Base-by-base conservation (phyloP, 2,113 vertebrate genomes). In the Sturnira hondurensis region DNA sequence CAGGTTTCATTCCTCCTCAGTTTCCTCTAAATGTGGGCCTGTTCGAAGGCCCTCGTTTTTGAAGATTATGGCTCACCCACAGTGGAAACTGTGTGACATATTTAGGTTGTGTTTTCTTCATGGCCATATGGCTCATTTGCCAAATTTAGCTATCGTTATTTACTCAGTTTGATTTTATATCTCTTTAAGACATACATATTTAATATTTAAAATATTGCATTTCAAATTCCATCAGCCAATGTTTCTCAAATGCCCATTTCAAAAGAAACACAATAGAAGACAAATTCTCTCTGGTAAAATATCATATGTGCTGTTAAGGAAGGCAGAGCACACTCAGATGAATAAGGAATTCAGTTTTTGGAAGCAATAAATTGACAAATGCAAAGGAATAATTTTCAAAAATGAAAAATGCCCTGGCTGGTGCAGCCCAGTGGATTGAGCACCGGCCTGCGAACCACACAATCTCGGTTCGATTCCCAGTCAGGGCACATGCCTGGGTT, bases 231-330 rank as follows among this genome's bases (percentile, higher is more conserved):
- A 73, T 41, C 5, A 68, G 36, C 3, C n/a, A 82, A 65, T 58
- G 76, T 63, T 86, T 94, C 43, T 95, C 54, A 89, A 92, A 71
- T 89, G 43, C 20, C 28, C 63, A 47, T 71, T 91, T 82, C 71
- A 86, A 88, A 91, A 88, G 52, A 93, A 77, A 73, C 15, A 63
- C 58, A 63, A 13, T 9, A 68, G 43, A 76, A 50, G 38, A 58
- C 54, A 36, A 67, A 93, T 15, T 88, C 26, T 73, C 43, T 83
- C 73, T 65, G 82, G 96, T 54, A 54, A 82, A 54, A 93, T 91
- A 65, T 12, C 31, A 38, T 58, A 28, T 3, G 3, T 61, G n/a
- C 3, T 86, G 2, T 85, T 73, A 87, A 61, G 80, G 68, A 86
- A 93, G 52, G 20, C 26, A 96, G 67, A 78, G 56, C 52, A 82